A percentile compares a stretch with the other conserved stretches of the same genome.
Evolutionary conservation across 1,140 invertebrate genomes (phyloP).

Genomic region (Helicoverpa armigera): DNA sequence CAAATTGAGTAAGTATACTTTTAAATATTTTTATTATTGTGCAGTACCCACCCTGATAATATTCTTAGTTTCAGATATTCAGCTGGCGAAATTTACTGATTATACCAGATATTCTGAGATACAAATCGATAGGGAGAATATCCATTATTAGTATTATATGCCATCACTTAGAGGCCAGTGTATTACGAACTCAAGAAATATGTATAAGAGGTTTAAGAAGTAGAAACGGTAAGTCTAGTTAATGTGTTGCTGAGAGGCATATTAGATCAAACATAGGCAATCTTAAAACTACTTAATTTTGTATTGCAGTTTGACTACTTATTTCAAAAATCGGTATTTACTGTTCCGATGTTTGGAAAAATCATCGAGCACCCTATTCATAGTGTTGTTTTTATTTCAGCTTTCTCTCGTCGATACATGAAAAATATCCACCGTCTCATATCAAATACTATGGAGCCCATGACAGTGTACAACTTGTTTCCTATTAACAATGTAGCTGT

Average conservation of each 20-base stretch:
- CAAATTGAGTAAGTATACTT: no score
- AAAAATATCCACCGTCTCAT: constrained; percentile 27
- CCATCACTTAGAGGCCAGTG: background rate
- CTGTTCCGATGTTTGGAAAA: no score
- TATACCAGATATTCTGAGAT: background rate
- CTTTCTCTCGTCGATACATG: background rate
- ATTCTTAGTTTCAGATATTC: background rate
- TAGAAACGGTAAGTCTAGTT: no score
- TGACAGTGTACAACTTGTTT: background rate
- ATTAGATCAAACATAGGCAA: no score
- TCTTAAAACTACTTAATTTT: no score
- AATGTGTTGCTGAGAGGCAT: no score
- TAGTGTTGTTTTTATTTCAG: constrained; percentile 12
- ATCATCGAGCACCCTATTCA: no score
- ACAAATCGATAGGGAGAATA: background rate
- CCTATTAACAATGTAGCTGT: background rate
- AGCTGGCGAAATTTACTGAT: background rate
- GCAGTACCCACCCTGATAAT: background rate
- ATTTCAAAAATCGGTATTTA: no score
- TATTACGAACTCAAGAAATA: background rate
- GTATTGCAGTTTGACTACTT: no score
- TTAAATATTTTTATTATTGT: no score
- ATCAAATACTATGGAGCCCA: background rate
- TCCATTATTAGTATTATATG: background rate
- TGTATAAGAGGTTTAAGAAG: background rate